These are phyloP conservation scores for Rhinoptilus africanus DNA, from an alignment of 2,113 vertebrate genomes.

Conservation along the genomic window DNA sequence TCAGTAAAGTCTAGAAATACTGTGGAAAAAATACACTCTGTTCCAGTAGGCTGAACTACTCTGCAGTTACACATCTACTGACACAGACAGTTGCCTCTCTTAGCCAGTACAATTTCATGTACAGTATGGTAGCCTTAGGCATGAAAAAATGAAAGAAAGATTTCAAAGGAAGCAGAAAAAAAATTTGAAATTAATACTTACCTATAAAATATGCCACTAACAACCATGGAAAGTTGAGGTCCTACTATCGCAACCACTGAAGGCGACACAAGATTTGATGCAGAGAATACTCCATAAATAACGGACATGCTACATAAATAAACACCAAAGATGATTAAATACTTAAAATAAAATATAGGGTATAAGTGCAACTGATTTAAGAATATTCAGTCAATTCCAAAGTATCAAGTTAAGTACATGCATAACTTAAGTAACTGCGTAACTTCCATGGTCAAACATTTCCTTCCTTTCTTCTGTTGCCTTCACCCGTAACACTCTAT, in stretches of 20 bases:
- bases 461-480: background rate
- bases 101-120: background rate
- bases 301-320: constrained; percentile 86
- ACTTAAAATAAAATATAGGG: background rate
- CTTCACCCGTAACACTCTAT: background rate
- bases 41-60: background rate
- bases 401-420: background rate
- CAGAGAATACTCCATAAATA: constrained; percentile 95
- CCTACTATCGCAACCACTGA: constrained; percentile 90
- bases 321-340: background rate
- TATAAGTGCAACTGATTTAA: background rate
- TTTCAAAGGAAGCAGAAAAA: background rate
- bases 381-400: background rate
- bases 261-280: constrained; percentile 91
- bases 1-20: background rate
- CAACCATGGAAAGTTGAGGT: constrained; percentile 90
- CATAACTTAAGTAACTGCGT: background rate
- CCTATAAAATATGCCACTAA: constrained; percentile 94
- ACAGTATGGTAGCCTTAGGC: background rate
- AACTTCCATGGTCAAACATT: background rate
- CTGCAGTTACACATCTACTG: background rate
- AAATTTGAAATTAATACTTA: constrained; percentile 49
- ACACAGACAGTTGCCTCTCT: background rate
- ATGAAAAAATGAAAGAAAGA: background rate
- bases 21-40: background rate